Conservation (phyloP, 2,113 vertebrate genomes). For the Odontophorus gujanensis region DNA sequence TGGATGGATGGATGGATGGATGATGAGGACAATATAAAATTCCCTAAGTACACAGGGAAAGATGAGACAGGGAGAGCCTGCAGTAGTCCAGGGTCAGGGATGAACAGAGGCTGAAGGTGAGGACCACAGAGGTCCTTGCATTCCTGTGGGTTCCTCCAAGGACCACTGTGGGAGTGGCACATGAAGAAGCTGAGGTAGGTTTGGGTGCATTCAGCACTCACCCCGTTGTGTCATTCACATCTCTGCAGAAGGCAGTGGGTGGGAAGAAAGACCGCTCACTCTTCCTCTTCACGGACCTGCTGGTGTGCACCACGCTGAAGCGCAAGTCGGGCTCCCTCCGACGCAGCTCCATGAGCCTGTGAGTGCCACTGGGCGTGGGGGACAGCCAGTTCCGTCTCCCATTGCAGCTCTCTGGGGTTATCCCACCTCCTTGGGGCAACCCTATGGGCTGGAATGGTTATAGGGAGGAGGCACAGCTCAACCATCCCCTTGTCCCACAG, state of each 20-base stretch:
- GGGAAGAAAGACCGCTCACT: constrained; percentile 98
- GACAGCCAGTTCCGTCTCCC: background rate
- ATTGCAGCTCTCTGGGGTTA: background rate
- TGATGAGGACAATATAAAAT: background rate
- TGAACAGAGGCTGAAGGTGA: background rate
- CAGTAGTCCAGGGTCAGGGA: fast-evolving
- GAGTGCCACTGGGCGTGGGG: constrained; percentile 46
- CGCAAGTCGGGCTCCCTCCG: constrained; percentile 96
- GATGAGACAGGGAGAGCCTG: background rate
- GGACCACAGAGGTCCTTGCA: fast-evolving
- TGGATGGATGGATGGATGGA: background rate
- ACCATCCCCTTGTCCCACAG: constrained; percentile 51
- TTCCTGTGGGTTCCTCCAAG: background rate
- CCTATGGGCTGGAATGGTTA: background rate
- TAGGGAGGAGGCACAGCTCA: background rate
- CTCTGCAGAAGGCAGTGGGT: constrained; percentile 88
- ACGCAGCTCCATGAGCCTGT: constrained; percentile 98
- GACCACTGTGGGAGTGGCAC: background rate
- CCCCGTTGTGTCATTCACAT: background rate
- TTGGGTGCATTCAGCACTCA: background rate
- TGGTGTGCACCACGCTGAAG: constrained; percentile 96
- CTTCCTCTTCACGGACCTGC: constrained; percentile 96
- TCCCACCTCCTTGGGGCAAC: fast-evolving
- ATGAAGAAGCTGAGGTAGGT: background rate
- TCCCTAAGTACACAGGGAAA: background rate